A percentile compares a stretch with the other conserved stretches of the same genome.
These are phyloP conservation scores for Eueides isabella DNA, from an alignment of 1,140 invertebrate species.

Conservation along the genomic window DNA sequence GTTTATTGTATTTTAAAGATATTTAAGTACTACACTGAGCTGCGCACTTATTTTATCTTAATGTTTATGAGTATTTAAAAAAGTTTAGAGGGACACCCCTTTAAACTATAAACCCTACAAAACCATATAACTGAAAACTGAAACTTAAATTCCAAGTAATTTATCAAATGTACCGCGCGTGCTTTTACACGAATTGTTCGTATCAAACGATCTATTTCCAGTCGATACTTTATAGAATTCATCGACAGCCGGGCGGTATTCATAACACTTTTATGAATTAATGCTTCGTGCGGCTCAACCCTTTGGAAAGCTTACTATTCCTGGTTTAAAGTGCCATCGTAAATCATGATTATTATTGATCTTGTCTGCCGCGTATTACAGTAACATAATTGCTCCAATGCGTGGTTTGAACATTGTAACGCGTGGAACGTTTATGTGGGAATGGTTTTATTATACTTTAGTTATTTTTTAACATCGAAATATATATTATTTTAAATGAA, in stretches of 20 bases:
- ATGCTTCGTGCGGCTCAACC: conserved; percentile 40
- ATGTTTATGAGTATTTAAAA: too few species aligned
- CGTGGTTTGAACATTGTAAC: background rate
- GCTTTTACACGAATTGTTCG: conserved; percentile 23
- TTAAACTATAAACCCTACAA: too few species aligned
- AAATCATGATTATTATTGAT: conserved; percentile 39
- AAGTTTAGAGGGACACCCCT: too few species aligned
- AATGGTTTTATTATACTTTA: background rate
- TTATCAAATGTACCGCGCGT: conserved; percentile 27
- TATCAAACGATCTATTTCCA: conserved; percentile 38
- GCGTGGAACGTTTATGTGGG: background rate
- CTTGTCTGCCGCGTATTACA: conserved; percentile 27
- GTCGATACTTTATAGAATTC: conserved; percentile 30
- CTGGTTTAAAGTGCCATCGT: conserved; percentile 25
- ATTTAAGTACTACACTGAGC: too few species aligned
- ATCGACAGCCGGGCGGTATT: conserved; percentile 30
- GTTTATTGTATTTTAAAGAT: too few species aligned
- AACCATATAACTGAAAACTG: background rate
- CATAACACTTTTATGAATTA: conserved; percentile 40
- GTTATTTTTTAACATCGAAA: background rate
- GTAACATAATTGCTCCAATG: conserved; percentile 30
- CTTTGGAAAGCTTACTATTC: conserved; percentile 43
- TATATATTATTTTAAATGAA: too few species aligned
- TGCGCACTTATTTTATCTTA: too few species aligned
- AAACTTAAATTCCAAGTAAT: conserved; percentile 4